These are phyloP conservation scores for Crotalus adamanteus DNA, from an alignment of 2,797 vertebrate species.

Conservation along the genomic window DNA sequence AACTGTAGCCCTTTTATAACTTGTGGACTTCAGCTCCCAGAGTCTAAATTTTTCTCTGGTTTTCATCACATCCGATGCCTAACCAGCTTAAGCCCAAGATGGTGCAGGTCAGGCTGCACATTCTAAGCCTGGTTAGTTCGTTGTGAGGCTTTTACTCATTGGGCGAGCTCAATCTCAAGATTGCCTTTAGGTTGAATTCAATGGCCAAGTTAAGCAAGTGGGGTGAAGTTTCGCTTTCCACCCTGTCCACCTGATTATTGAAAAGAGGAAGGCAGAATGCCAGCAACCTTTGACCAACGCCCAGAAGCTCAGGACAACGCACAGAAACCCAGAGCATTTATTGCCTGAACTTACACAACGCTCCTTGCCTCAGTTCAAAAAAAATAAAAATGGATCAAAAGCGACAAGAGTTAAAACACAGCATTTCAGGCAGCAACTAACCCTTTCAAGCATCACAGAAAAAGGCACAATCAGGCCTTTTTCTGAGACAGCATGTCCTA, in stretches of 20 bases:
- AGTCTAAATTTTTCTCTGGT: background rate
- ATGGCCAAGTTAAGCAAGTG: background rate
- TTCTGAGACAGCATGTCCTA: background rate
- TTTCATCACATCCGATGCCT: too few species aligned
- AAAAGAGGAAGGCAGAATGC: background rate
- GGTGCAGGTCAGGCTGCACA: background rate
- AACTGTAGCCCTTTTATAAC: background rate
- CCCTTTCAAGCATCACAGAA: background rate
- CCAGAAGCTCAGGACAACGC: background rate
- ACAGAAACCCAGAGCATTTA: background rate
- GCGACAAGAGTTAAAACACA: background rate
- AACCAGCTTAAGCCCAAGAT: too few species aligned
- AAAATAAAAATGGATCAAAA: background rate
- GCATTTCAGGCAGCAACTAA: background rate
- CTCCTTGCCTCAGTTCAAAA: background rate
- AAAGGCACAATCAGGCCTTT: background rate
- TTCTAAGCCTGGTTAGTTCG: background rate
- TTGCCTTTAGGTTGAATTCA: background rate
- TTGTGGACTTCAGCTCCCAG: background rate
- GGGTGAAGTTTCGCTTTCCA: background rate
- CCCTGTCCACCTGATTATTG: background rate
- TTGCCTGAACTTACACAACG: background rate
- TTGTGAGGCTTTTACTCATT: background rate
- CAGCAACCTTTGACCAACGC: background rate
- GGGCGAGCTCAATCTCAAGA: background rate